Base-by-base conservation (phyloP, 2,888 invertebrate species). In the Agonopterix heracliana region DNA sequence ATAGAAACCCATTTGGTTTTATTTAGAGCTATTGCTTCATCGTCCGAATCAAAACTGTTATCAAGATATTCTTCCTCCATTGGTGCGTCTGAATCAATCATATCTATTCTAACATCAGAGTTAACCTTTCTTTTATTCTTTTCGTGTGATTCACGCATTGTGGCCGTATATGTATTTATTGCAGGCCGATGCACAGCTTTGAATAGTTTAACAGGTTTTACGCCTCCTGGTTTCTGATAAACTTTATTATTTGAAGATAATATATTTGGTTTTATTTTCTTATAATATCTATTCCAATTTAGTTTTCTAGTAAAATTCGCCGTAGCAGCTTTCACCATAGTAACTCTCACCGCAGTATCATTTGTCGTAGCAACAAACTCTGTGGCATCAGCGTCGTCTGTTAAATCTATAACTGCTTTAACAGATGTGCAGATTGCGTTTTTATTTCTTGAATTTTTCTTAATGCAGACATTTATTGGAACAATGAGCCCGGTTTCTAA, bases 401-500 rank as follows among this genome's bases (percentile, higher is more conserved):
- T 86, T 46, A 86, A 66, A 57, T 86, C 85, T 9, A 84, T 78
- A 1, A 41, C 41, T 1, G 41, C n/a, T 41, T 13, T n/a, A 38
- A 41, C 11, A 41, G 12, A 41, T 41, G 12, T 40, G 5, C n/a
- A 9, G 12, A 41, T 11, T 38, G 3, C 41, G 9, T 11, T 41
- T 41, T 41, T 12, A 0, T 12, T 38, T 41, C 53, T 56, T 7
- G 9, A 0, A 44, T 59, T 66, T 61, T 67, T 74, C 59, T 78
- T 80, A 50, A 86, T 71, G 49, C 70, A 70, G 5, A 87, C 77
- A 54, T 74, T 81, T 52, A 87, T 78, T 4, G 72, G 66, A n/a
- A 65, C 49, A 11, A 87, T 66, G 10, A 60, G 34, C 5, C 80
- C 78, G 8, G 65, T 72, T 0, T 63, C 61, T n/a, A 76, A 59